Evolutionary conservation across 2,797 vertebrate species (phyloP).

Genomic region (Hapalemur alaotrensis): DNA sequence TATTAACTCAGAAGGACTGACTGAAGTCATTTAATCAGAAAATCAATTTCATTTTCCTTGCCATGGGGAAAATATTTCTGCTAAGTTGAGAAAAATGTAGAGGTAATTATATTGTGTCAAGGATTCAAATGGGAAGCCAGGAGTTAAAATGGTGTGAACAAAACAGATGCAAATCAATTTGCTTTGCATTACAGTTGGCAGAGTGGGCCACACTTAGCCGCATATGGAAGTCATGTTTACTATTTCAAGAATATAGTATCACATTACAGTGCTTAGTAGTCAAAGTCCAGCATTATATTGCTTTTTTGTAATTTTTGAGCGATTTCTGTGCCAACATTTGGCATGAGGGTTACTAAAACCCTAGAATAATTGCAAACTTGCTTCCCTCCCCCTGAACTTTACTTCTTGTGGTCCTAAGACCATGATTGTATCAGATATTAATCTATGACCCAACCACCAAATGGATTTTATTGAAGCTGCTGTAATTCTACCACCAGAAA

Average conservation of each 20-base stretch:
- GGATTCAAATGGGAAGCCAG: slow-evolving; percentile 38
- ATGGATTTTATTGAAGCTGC: slow-evolving; percentile 72
- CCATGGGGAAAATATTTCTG: slow-evolving; percentile 61
- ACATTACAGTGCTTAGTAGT: slow-evolving; percentile 21
- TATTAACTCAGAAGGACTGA: slow-evolving; percentile 50
- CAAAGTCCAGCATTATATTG: slow-evolving; percentile 19
- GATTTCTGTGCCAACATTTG: slow-evolving; percentile 55
- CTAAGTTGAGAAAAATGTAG: slow-evolving; percentile 55
- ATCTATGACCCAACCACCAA: slow-evolving; percentile 64
- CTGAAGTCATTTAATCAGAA: slow-evolving; percentile 61
- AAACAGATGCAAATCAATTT: slow-evolving; percentile 47
- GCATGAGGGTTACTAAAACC: neutral
- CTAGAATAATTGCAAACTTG: slow-evolving; percentile 47
- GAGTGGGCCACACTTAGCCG: neutral
- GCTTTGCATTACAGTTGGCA: slow-evolving; percentile 39
- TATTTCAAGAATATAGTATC: slow-evolving; percentile 47
- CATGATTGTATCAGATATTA: slow-evolving; percentile 63
- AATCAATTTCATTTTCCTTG: slow-evolving; percentile 64
- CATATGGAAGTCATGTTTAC: slow-evolving; percentile 53
- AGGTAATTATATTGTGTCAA: slow-evolving; percentile 23
- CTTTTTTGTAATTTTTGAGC: slow-evolving; percentile 20
- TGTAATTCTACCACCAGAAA: slow-evolving; percentile 66
- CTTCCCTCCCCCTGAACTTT: neutral
- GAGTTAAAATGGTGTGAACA: slow-evolving; percentile 54
- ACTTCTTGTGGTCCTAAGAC: slow-evolving; percentile 57